Evolutionary conservation across 2,888 invertebrate species (phyloP), one percentile per base, ranked within the genome.

Genomic region (Gibbula magus): DNA sequence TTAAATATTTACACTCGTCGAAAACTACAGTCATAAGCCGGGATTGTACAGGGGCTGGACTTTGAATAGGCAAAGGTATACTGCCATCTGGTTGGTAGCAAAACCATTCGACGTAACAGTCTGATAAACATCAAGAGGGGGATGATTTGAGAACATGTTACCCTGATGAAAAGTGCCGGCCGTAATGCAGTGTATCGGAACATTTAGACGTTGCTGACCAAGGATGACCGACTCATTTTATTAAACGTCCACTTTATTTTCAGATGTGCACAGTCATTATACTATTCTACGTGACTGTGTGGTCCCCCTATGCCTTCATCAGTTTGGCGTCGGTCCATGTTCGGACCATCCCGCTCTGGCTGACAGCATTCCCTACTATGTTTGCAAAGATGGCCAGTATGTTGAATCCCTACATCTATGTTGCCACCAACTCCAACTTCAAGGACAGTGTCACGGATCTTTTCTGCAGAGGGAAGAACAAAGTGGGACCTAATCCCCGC

Each of bases 271-370:
- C 84, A 29, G 76, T 78, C n/a, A 81, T 86, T 80, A 81, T 84
- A 8, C 0, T 75, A 3, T 81, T 83, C n/a, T 84, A 82, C 52
- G 75, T 83, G 1, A 35, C 83, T 0, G 81, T 82, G 13, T 86
- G 86, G 86, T 80, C 86, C 5, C 86, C 86, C 45, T 86, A 86
- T 75, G 74, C 83, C 25, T 78, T 82, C 45, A 78, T 83, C 25
- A 75, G 82, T 35, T 39, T 81, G 4, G 80, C 78, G 77, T 61
- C 79, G 18, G 77, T 86, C 61, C 81, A 81, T 76, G 73, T 82
- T 54, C 20, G 52, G 0, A 35, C 56, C 52, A 78, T 83, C n/a
- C 82, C 84, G 5, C 35, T 83, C n/a, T 84, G 83, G 83, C 39
- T 79, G 13, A 80, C 77, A 52, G 78, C 84, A 0, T 51, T 83